A percentile compares a stretch with the other conserved stretches of the same genome.
These are phyloP conservation scores for Hylyphantes graminicola DNA, from an alignment of 1,140 invertebrate genomes.

Conservation along the genomic window DNA sequence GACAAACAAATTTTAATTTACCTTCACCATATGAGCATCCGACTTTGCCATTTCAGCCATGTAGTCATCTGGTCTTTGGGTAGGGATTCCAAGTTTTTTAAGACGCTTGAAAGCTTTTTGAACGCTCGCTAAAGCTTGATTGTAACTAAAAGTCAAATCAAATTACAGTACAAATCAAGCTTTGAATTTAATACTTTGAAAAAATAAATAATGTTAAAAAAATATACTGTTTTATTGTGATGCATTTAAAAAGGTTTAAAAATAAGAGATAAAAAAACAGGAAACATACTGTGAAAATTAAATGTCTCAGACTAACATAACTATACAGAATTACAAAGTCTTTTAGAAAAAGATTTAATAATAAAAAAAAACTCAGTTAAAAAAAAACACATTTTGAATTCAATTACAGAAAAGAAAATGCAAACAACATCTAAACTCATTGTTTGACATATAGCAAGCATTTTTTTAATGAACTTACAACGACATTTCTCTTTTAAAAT, in stretches of 20 bases:
- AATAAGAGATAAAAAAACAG: too few relatives aligned
- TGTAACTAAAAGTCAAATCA: constrained; percentile 71
- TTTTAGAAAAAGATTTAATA: background rate
- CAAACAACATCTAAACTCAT: too few relatives aligned
- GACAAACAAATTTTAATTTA: constrained; percentile 62
- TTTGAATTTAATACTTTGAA: background rate
- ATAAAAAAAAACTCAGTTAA: background rate
- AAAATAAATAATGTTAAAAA: background rate
- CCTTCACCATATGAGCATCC: constrained; percentile 97
- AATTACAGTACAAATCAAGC: background rate
- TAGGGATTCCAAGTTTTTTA: constrained; percentile 80
- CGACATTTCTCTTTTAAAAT: constrained; percentile 90
- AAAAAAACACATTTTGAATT: background rate
- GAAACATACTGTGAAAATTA: background rate
- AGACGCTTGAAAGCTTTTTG: constrained; percentile 81
- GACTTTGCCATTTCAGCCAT: constrained; percentile 99
- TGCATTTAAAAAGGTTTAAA: background rate
- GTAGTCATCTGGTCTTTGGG: constrained; percentile 92
- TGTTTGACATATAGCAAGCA: too few relatives aligned
- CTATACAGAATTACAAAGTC: background rate
- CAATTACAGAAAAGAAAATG: background rate
- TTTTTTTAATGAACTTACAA: constrained; percentile 73
- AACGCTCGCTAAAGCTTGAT: constrained; percentile 90
- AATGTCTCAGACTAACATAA: too few relatives aligned
- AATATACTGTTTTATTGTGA: background rate